Evolutionary conservation across 2,888 invertebrate species (phyloP), one percentile per base, ranked within the genome.

Genomic region (Galeopsomyia nigrocyanea): DNA sequence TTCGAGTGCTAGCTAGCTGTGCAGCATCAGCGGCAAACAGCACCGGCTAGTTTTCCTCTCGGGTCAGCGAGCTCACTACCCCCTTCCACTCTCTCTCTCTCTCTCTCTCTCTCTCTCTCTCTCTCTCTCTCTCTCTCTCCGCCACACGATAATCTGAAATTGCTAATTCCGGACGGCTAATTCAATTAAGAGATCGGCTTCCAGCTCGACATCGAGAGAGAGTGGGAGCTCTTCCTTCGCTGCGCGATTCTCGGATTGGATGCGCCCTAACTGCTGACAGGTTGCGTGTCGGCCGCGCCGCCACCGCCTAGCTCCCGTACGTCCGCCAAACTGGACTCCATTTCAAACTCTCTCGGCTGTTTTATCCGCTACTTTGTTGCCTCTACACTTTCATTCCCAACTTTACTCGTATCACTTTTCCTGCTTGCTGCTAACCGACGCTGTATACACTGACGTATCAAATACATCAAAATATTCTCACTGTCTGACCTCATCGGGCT

Each of bases 91-190:
- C n/a, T 13, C 19, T 26, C 46, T 1, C 39, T 1, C 51, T 14
- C 17, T 22, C 66, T 3, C 3, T 22, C 26, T 47, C 22, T 6
- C 31, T 31, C 22, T 17, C 55, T 26, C 46, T n/a, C n/a, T 13
- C 19, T 26, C 46, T 39, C 22, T 56, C 47, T 53, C 53, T 31
- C 31, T 1, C 39, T 1, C 51, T 14, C 17, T 22, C 66, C 57
- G 72, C 74, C 39, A 71, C 69, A 75, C 79, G 80, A 80, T 81
- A 81, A 83, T 83, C 82, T 79, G 80, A 83, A 84, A 84, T 83
- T 82, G 82, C 82, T 82, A 84, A 84, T 84, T 83, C 82, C 82
- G 80, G 81, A 79, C 78, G 81, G 81, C 83, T 83, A 82, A 85
- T 84, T 84, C 82, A 84, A 84, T 84, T 85, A 84, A 82, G 82